Conservation (phyloP, 1,140 invertebrate species). For the Hetaerina americana region DNA sequence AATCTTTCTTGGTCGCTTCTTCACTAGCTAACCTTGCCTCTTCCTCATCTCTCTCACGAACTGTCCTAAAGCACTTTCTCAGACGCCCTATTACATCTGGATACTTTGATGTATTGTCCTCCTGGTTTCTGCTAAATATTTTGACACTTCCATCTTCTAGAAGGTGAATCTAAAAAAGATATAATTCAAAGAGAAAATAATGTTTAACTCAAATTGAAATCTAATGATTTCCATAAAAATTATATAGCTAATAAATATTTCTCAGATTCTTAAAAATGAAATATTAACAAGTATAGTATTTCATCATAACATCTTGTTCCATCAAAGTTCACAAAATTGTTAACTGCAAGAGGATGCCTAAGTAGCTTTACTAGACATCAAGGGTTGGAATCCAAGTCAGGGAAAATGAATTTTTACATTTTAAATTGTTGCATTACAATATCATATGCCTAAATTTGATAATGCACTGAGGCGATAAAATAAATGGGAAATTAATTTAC, state of each 20-base stretch:
- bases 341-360: too few species aligned
- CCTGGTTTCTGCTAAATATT: slow-evolving; percentile 95
- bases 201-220: slow-evolving; percentile 11
- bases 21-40: slow-evolving; percentile 37
- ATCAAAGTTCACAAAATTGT: too few species aligned
- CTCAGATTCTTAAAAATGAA: too few species aligned
- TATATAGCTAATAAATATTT: neutral
- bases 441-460: too few species aligned
- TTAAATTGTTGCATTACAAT: too few species aligned
- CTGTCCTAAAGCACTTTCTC: slow-evolving; percentile 92
- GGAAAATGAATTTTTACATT: too few species aligned
- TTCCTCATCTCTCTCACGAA: slow-evolving; percentile 88
- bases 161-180: slow-evolving; percentile 52
- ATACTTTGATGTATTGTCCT: slow-evolving; percentile 96
- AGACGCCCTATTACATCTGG: slow-evolving; percentile 83
- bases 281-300: too few species aligned
- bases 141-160: slow-evolving; percentile 50
- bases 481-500: slow-evolving; percentile 29
- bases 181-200: slow-evolving; percentile 6
- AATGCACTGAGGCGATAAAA: too few species aligned
- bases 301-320: too few species aligned
- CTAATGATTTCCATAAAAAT: neutral
- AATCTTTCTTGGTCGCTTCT: neutral
- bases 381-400: too few species aligned
- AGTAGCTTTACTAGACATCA: too few species aligned